Percentiles rank a stretch among this genome's conserved stretches.
Evolutionary conservation across 2,888 invertebrate genomes (phyloP).

Genomic region (Patella depressa): DNA sequence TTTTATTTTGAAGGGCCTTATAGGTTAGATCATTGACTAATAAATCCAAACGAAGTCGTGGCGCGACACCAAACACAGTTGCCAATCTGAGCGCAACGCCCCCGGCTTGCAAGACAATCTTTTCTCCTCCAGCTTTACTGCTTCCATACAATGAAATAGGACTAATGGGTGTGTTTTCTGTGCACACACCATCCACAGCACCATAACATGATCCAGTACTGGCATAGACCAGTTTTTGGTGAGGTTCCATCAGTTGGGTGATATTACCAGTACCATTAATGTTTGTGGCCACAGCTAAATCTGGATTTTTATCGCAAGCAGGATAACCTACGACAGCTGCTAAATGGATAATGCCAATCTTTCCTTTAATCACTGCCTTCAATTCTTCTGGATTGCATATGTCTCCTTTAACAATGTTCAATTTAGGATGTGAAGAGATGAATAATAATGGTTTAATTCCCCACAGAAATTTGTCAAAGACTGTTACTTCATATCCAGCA

Average conservation of each 20-base stretch:
- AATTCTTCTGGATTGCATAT: slow-evolving; percentile 58
- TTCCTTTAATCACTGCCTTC: slow-evolving; percentile 48
- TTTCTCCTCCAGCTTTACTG: slow-evolving; percentile 68
- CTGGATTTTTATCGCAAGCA: slow-evolving; percentile 68
- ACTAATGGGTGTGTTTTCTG: slow-evolving; percentile 67
- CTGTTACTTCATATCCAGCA: slow-evolving; percentile 65
- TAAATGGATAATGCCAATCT: slow-evolving; percentile 66
- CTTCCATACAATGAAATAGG: slow-evolving; percentile 69
- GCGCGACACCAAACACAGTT: slow-evolving; percentile 70
- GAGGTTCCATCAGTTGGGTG: slow-evolving; percentile 51
- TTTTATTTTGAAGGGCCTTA: slow-evolving; percentile 59
- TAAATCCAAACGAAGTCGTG: slow-evolving; percentile 69
- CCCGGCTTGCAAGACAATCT: slow-evolving; percentile 50
- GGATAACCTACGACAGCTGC: slow-evolving; percentile 71
- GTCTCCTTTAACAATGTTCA: slow-evolving; percentile 60
- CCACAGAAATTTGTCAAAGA: slow-evolving; percentile 67
- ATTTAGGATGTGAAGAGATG: slow-evolving; percentile 47
- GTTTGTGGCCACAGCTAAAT: slow-evolving; percentile 62
- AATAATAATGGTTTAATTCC: slow-evolving; percentile 64
- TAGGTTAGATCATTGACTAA: slow-evolving; percentile 68
- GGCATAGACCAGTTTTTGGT: slow-evolving; percentile 67
- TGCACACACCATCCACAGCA: slow-evolving; percentile 66
- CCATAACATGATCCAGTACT: slow-evolving; percentile 71
- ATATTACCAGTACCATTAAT: slow-evolving; percentile 63
- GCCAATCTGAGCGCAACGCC: slow-evolving; percentile 69